These are phyloP conservation scores for Oreortyx pictus DNA, from an alignment of 2,797 vertebrate species.

Conservation along the genomic window DNA sequence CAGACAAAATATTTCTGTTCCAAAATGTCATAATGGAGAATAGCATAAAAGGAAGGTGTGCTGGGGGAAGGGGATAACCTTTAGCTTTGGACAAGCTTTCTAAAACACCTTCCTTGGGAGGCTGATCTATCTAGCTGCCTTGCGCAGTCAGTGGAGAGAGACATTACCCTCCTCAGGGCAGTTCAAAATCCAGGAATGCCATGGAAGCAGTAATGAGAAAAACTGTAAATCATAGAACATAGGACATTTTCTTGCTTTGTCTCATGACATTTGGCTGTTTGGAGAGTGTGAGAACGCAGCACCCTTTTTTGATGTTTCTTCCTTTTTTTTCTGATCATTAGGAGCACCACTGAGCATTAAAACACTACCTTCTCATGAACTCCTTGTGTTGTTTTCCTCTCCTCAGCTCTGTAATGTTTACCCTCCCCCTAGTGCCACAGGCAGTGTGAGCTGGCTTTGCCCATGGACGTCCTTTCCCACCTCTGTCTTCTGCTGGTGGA, in stretches of 20 bases:
- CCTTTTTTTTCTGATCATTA: background rate
- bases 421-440: background rate
- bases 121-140: background rate
- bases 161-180: background rate
- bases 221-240: background rate
- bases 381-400: background rate
- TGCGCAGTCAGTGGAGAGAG: background rate
- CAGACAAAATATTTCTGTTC: constrained; percentile 56
- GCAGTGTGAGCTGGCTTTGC: background rate
- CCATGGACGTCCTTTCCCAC: background rate
- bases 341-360: background rate
- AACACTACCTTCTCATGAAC: background rate
- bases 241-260: background rate
- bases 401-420: background rate
- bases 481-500: background rate
- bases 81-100: background rate
- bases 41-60: background rate
- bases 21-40: background rate
- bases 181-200: background rate
- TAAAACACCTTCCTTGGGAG: background rate
- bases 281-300: background rate
- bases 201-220: background rate
- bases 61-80: background rate
- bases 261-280: background rate
- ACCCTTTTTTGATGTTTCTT: background rate